Percentiles rank a stretch among this genome's conserved stretches.
phyloP scores from a whole-genome alignment of 2,113 vertebrate species.

The Ophiodon elongatus region DNA sequence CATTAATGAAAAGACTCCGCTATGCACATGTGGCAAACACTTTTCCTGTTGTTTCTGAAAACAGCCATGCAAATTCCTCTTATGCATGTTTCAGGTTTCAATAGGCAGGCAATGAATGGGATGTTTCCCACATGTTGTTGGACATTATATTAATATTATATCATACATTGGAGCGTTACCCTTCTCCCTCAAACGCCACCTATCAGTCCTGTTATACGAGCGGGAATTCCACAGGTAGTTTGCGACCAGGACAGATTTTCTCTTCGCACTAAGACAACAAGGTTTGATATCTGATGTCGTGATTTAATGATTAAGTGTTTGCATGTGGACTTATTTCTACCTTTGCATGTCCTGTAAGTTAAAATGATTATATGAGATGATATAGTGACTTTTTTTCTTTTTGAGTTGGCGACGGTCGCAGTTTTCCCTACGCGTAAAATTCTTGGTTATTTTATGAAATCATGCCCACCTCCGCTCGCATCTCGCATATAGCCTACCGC shows the following conservation, averaged over 20 bases:
- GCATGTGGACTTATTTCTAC: background rate
- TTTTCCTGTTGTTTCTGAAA: background rate
- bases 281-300: background rate
- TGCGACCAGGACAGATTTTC: background rate
- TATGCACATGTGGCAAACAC: background rate
- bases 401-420: background rate
- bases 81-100: background rate
- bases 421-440: conserved; percentile 39
- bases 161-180: background rate
- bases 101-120: background rate
- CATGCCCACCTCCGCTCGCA: too few relatives aligned
- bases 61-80: background rate
- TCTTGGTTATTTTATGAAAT: background rate
- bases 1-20: background rate
- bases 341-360: background rate
- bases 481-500: background rate
- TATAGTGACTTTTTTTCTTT: background rate
- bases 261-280: background rate
- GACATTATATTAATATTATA: conserved; percentile 14
- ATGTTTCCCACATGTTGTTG: background rate
- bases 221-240: conserved; percentile 64
- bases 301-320: background rate
- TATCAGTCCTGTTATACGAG: background rate
- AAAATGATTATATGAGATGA: background rate
- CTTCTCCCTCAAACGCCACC: background rate